A percentile compares a stretch with the other conserved stretches of the same genome.
phyloP scores from a whole-genome alignment of 2,888 invertebrate species.

The Parelbella ahira region DNA sequence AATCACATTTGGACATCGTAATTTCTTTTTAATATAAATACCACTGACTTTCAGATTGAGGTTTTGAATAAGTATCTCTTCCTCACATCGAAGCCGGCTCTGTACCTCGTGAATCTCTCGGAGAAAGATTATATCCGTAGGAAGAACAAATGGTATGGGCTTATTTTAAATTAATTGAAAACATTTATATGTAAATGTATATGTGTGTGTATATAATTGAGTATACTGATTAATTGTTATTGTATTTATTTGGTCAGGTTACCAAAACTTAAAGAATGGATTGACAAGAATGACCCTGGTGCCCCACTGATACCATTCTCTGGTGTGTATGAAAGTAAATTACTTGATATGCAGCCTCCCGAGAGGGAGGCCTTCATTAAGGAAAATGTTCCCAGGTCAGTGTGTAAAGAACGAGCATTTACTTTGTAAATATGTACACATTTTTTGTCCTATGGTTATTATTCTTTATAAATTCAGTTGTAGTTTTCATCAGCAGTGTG shows the following conservation, averaged over 20 bases:
- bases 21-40: no score
- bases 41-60: constrained; percentile 88
- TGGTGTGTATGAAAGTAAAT: constrained; percentile 92
- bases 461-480: no score
- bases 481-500: no score
- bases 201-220: no score
- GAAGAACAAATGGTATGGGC: constrained; percentile 97
- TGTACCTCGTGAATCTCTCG: constrained; percentile 97
- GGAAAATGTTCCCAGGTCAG: constrained; percentile 91
- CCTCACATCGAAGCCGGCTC: constrained; percentile 97
- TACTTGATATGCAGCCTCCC: constrained; percentile 90
- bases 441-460: no score
- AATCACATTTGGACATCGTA: no score
- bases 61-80: constrained; percentile 97
- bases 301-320: constrained; percentile 97
- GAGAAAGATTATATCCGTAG: constrained; percentile 99
- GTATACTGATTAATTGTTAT: no score
- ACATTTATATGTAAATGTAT: no score
- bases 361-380: constrained; percentile 90
- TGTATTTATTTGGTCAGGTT: constrained; percentile 80
- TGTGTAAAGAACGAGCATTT: no score
- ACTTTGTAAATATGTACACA: no score
- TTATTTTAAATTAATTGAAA: no score
- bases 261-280: constrained; percentile 98
- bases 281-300: constrained; percentile 97